Base-by-base conservation (phyloP, 2,113 vertebrate species). In the Ursus arctos region DNA sequence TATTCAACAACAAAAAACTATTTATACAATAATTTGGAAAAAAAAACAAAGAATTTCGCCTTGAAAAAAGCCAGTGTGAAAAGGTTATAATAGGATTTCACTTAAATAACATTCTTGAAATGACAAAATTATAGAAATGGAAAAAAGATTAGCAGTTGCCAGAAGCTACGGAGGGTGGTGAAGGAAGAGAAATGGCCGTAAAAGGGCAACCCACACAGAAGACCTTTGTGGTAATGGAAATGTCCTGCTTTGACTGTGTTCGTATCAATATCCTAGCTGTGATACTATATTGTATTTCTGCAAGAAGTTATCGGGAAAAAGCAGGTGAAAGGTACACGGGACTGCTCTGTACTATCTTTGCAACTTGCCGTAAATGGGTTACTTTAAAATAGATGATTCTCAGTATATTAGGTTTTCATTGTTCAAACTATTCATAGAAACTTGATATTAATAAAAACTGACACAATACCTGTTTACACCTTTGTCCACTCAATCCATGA, bases 371-470 rank as follows among this genome's bases (percentile, higher is more conserved):
- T 71, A 85, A 43, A 53, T 22, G 13, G 59, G 26, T 10, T 61
- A 83, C 77, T 95, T 80, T 47, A 77, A 93, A 95, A 89, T 79
- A 92, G 87, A 91, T 57, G 26, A 79, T 40, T 84, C 61, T 79
- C 67, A 36, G 51, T 18, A 31, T 84, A 86, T 57, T 9, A 16
- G 22, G 49, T 61, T 89, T 88, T 79, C 63, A 72, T 57, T 69
- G 28, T 28, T 97, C 80, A 11, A 86, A 84, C 74, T 93, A 91
- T 57, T 72, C 43, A 87, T 10, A 72, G 79, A 91, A 95, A 65
- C 33, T 24, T 82, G n/a, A 28, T 49, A 40, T 19, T 77, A 90
- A 87, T 69, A 95, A 91, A 86, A 77, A 33, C 49, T 79, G 84
- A 72, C 13, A 67, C 4, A 47, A 14, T 61, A 47, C 8, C 51